Base-by-base conservation (phyloP, 1,140 invertebrate genomes). In the Oppia nitens region DNA sequence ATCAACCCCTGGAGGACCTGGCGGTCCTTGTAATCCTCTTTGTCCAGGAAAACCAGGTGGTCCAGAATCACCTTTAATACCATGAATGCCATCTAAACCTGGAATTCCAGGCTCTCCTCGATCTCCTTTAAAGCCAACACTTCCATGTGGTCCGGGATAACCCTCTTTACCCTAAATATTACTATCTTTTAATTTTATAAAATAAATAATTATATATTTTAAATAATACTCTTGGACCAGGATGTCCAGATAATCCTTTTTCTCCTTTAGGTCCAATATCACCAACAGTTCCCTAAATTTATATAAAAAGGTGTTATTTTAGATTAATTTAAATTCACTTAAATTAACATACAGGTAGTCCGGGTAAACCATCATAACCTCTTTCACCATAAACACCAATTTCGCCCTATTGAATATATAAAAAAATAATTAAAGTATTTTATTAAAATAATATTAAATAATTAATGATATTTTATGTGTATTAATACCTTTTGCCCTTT, bases 211-310 rank as follows among this genome's bases (percentile, higher is more conserved):
- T 40, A 6, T 6, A 40, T 6, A 9, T 40, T 40, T 40, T 40
- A 40, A 17, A 40, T 40, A 40, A 40, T 40, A 40, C 32, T 17
- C 32, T 6, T 17, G 64, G 61, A 59, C 78, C 78, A 6, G 66
- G 58, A 1, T 70, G 69, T 20, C 75, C 75, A 40, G 62, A 54
- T 28, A 62, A 48, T 45, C 77, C 76, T 57, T 73, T 70, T 32
- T 78, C 76, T 57, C 82, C 82, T 45, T 64, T 65, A 2, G 68
- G 62, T 26, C 87, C 87, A 28, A 75, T 75, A 27, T 80, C 77
- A 21, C 87, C 87, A 47, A 78, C 74, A 63, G 79, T 57, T 50
- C 68, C 68, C 6, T 21, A 24, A 9, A 9, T 24, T 25, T 9
- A 25, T 9, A 51, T 51, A 51, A 11, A 51, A 9, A 40, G 32